Conservation (phyloP, 1,140 invertebrate species). For the Acyrthosiphon pisum region DNA sequence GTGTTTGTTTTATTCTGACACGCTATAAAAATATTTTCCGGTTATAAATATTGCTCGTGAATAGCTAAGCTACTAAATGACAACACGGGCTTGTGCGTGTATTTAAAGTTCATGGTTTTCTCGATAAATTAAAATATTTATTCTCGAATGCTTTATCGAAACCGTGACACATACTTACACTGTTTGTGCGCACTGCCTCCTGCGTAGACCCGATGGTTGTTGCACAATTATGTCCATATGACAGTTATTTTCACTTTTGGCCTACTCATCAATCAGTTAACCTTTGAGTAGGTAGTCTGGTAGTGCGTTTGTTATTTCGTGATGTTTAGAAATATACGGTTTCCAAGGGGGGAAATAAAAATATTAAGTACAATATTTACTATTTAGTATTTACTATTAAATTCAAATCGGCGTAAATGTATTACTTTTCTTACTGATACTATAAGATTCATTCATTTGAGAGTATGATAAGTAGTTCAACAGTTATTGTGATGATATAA, state of each 20-base stretch:
- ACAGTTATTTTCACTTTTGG: conserved; percentile 47
- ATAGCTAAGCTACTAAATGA: not conserved
- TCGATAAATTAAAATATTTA: conserved; percentile 36
- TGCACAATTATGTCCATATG: conserved; percentile 8
- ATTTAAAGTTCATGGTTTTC: conserved; percentile 36
- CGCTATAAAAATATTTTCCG: conserved; percentile 9
- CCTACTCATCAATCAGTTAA: conserved; percentile 42
- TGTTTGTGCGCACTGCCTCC: not conserved
- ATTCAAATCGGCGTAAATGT: not conserved
- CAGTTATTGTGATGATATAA: too few species aligned
- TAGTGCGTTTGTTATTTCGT: not conserved
- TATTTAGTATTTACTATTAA: not conserved
- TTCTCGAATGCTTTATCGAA: not conserved
- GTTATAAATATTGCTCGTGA: not conserved
- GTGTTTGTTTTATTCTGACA: conserved; percentile 32
- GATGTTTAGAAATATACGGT: not conserved
- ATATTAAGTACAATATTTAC: too few species aligned
- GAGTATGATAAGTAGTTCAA: not conserved
- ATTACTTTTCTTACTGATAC: not conserved
- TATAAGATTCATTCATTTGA: not conserved
- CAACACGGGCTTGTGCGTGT: not conserved
- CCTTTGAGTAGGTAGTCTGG: conserved; percentile 24
- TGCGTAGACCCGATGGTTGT: not conserved
- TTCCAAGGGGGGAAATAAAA: not conserved
- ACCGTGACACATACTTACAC: conserved; percentile 38